Conservation (phyloP, 1,140 invertebrate genomes). For the Spodoptera litura region DNA sequence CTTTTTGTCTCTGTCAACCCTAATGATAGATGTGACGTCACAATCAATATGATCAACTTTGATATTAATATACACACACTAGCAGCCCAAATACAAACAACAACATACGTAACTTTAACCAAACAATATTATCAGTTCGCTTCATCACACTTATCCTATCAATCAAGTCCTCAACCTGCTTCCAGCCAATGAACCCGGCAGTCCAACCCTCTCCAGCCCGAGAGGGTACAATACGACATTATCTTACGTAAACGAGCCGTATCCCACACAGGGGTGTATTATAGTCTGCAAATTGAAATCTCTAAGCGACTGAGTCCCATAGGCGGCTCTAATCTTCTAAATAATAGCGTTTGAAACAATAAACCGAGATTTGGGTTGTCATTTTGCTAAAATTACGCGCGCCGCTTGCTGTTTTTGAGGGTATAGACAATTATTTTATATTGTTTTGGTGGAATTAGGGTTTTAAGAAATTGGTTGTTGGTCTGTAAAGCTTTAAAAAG, state of each 20-base stretch:
- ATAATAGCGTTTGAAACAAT: constrained; percentile 65
- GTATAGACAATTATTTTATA: constrained; percentile 10
- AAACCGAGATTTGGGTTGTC: constrained; percentile 62
- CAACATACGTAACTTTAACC: not conserved
- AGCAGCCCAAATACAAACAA: too few species aligned
- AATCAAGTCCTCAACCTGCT: too few species aligned
- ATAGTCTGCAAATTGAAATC: constrained; percentile 61
- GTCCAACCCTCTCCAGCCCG: not conserved
- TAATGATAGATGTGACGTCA: too few species aligned
- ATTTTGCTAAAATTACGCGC: constrained; percentile 57
- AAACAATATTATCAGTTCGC: not conserved
- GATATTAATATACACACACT: too few species aligned
- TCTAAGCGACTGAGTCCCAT: constrained; percentile 36
- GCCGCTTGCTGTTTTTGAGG: not conserved
- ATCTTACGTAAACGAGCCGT: constrained; percentile 25
- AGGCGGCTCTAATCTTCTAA: constrained; percentile 58
- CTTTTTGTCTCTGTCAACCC: too few species aligned
- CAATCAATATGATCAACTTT: too few species aligned
- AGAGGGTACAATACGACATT: constrained; percentile 18
- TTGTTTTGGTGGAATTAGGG: not conserved
- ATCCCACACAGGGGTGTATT: constrained; percentile 39
- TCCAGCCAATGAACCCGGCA: not conserved
- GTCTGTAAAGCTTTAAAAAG: not conserved
- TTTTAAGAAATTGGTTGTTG: not conserved
- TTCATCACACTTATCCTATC: not conserved